A percentile compares a stretch with the other conserved stretches of the same genome.
phyloP scores from a whole-genome alignment of 2,888 invertebrate genomes.

The Athetis lepigone region DNA sequence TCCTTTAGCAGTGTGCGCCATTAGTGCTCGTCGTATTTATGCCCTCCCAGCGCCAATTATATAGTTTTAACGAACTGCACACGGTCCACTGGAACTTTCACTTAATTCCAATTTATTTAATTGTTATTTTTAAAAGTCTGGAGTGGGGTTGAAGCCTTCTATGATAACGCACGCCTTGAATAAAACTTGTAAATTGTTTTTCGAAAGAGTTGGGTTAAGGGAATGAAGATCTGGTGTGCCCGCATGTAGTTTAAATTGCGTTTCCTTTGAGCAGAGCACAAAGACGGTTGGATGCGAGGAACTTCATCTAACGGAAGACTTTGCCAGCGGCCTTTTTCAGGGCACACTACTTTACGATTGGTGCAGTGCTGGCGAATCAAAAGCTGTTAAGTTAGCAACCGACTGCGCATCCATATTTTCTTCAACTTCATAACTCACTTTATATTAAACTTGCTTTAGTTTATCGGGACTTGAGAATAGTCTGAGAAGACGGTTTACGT shows the following conservation, averaged over 20 bases:
- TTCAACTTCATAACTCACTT: conserved; percentile 58
- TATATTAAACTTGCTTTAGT: conserved; percentile 57
- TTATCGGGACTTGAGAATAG: conserved; percentile 33
- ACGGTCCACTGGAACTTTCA: conserved; percentile 69
- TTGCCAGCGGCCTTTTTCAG: conserved; percentile 77
- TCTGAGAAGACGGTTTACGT: conserved; percentile 30
- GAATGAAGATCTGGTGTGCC: conserved; percentile 81
- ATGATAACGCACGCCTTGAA: conserved; percentile 58
- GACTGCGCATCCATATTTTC: conserved; percentile 54
- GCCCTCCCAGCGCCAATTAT: conserved; percentile 72
- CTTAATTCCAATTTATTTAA: conserved; percentile 74
- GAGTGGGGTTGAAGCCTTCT: conserved; percentile 13
- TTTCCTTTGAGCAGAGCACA: conserved; percentile 82
- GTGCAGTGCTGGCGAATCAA: conserved; percentile 70
- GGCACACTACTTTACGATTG: conserved; percentile 72
- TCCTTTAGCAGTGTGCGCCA: conserved; percentile 63
- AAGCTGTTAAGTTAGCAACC: conserved; percentile 67
- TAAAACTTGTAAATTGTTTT: conserved; percentile 69
- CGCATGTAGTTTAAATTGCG: conserved; percentile 86
- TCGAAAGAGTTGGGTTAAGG: conserved; percentile 71
- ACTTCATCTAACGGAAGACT: conserved; percentile 75
- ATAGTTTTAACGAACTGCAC: conserved; percentile 79
- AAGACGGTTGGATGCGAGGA: conserved; percentile 77
- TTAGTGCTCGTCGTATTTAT: conserved; percentile 64
- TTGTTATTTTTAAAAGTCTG: conserved; percentile 61